Evolutionary conservation across 2,797 vertebrate genomes (phyloP).

Genomic region (Gallinago nigripennis): DNA sequence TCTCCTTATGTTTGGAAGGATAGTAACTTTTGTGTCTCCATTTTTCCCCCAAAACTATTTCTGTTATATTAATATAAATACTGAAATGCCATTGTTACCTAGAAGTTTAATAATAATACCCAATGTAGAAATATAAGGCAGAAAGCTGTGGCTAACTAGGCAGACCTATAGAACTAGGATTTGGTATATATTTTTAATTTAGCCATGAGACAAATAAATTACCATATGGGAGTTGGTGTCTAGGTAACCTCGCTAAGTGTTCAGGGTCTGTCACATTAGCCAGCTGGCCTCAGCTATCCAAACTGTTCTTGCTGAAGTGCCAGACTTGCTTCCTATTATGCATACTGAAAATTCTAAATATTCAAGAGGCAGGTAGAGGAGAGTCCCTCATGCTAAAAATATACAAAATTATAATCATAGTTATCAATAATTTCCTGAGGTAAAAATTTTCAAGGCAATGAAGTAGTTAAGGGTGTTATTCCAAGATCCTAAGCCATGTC

Average conservation of each 20-base stretch:
- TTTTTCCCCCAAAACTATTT: neutral
- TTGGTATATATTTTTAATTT: neutral
- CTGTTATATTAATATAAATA: neutral
- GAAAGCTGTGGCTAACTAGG: neutral
- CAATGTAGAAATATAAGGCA: neutral
- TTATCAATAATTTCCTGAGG: neutral
- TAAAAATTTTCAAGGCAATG: neutral
- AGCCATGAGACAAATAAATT: neutral
- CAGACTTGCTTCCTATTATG: neutral
- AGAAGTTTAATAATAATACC: neutral
- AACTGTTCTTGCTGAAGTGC: neutral
- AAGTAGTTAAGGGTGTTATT: neutral
- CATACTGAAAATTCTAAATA: neutral
- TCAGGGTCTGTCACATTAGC: neutral
- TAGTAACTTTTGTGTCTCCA: neutral
- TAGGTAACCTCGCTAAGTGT: neutral
- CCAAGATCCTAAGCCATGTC: neutral
- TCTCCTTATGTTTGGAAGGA: neutral
- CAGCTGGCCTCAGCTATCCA: neutral
- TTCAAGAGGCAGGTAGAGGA: neutral
- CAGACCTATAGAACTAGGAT: neutral
- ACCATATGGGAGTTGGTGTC: neutral
- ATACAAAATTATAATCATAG: fast-evolving
- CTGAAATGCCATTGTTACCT: neutral
- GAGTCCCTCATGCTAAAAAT: neutral